phyloP scores from a whole-genome alignment of 2,888 invertebrate genomes.

The Netelia fuscicornis region DNA sequence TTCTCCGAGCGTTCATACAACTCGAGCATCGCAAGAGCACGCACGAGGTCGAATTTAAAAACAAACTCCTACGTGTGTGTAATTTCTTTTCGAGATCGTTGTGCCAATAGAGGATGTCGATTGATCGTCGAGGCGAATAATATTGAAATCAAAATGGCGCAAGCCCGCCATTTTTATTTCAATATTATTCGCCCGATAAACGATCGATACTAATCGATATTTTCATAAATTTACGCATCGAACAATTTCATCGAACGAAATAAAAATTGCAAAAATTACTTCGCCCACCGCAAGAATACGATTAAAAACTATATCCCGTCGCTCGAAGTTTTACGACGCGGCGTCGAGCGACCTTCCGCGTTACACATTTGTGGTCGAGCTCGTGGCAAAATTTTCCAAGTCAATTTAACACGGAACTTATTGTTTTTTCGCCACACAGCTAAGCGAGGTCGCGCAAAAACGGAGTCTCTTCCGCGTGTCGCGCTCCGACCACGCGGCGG shows the following conservation, averaged over 20 bases:
- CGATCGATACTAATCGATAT: too few species aligned
- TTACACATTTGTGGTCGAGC: constrained; percentile 23
- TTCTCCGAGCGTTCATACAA: constrained; percentile 30
- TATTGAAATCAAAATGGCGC: constrained; percentile 27
- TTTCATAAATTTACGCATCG: not conserved
- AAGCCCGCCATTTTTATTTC: constrained; percentile 8
- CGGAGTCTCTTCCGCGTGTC: not conserved
- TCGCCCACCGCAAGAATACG: too few species aligned
- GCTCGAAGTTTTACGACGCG: not conserved
- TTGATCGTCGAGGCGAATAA: constrained; percentile 24
- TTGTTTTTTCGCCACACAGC: constrained; percentile 34
- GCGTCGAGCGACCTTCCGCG: not conserved
- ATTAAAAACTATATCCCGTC: too few species aligned
- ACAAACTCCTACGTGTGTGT: not conserved
- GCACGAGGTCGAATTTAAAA: constrained; percentile 46
- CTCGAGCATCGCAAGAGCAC: constrained; percentile 29
- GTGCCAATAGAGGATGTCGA: constrained; percentile 21
- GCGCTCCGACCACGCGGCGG: not conserved
- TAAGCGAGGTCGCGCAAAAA: constrained; percentile 46
- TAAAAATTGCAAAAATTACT: too few species aligned
- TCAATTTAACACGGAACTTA: constrained; percentile 21
- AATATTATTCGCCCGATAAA: too few species aligned
- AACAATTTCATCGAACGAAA: not conserved
- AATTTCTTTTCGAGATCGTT: constrained; percentile 17
- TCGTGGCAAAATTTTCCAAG: constrained; percentile 28